phyloP scores from a whole-genome alignment of 2,888 invertebrate genomes.

The Apodemia duryi region DNA sequence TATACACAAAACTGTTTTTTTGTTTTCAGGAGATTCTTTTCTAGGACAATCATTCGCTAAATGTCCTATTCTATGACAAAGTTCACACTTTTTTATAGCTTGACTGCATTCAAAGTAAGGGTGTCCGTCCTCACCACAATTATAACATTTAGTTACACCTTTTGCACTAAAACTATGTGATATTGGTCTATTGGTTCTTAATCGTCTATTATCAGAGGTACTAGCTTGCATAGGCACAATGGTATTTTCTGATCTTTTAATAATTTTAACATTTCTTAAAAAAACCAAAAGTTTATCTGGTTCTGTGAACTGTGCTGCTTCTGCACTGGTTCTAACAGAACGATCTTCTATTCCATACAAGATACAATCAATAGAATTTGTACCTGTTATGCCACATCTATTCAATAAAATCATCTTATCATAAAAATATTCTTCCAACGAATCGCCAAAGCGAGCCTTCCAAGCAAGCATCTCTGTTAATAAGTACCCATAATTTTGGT shows the following conservation, averaged over 20 bases:
- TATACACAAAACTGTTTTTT: neutral
- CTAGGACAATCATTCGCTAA: neutral
- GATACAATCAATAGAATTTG: slow-evolving; percentile 30
- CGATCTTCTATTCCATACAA: slow-evolving; percentile 31
- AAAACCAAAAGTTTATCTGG: slow-evolving; percentile 30
- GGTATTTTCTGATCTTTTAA: neutral
- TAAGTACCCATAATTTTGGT: neutral
- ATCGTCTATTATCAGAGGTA: neutral
- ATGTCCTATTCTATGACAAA: slow-evolving; percentile 21
- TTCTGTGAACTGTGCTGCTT: slow-evolving; percentile 30
- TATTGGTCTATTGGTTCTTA: neutral
- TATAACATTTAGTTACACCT: slow-evolving; percentile 26
- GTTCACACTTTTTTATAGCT: slow-evolving; percentile 27
- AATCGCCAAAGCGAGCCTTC: neutral
- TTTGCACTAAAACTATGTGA: too few relatives aligned
- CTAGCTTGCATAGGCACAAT: neutral
- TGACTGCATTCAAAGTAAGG: slow-evolving; percentile 26
- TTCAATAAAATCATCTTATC: slow-evolving; percentile 30
- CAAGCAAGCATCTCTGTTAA: neutral
- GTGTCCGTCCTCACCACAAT: slow-evolving; percentile 30
- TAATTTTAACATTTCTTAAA: slow-evolving; percentile 24
- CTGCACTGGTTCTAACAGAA: slow-evolving; percentile 28
- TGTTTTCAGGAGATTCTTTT: neutral
- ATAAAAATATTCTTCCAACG: slow-evolving; percentile 31
- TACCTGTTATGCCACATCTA: slow-evolving; percentile 27